Percentiles rank a stretch among this genome's conserved stretches.
Conservation (phyloP, 2,797 vertebrate species). For the Gymnothorax javanicus region DNA sequence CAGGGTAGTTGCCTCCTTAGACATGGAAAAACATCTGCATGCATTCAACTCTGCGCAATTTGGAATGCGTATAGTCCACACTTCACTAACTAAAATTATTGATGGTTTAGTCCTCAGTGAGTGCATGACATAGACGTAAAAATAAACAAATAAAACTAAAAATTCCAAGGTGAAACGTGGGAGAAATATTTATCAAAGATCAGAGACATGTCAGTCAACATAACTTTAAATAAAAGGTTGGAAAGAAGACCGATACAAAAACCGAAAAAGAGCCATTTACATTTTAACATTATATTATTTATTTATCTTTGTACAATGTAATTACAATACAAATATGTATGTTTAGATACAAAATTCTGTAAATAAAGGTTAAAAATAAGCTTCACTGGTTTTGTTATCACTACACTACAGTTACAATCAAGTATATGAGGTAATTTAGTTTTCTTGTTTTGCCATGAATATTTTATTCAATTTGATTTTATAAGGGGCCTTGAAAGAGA, state of each 20-base stretch:
- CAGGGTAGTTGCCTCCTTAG: conserved; percentile 13
- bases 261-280: conserved; percentile 22
- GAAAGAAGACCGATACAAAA: conserved; percentile 18
- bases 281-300: conserved; percentile 84
- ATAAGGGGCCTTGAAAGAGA: conserved; percentile 27
- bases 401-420: conserved; percentile 84
- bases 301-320: conserved; percentile 85
- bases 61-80: not conserved
- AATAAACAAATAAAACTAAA: not conserved
- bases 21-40: not conserved
- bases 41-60: not conserved
- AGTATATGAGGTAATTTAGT: conserved; percentile 82
- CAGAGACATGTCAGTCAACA: not conserved
- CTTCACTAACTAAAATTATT: not conserved
- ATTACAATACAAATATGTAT: conserved; percentile 88
- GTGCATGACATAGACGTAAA: not conserved
- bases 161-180: not conserved
- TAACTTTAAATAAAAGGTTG: not conserved
- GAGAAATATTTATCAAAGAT: not conserved
- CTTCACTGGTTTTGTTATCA: conserved; percentile 77
- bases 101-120: not conserved
- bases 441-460: conserved; percentile 66
- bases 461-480: conserved; percentile 57
- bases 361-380: conserved; percentile 89
- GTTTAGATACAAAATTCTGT: conserved; percentile 86